Evolutionary conservation across 2,113 vertebrate genomes (phyloP).

Genomic region (Suncus etruscus): DNA sequence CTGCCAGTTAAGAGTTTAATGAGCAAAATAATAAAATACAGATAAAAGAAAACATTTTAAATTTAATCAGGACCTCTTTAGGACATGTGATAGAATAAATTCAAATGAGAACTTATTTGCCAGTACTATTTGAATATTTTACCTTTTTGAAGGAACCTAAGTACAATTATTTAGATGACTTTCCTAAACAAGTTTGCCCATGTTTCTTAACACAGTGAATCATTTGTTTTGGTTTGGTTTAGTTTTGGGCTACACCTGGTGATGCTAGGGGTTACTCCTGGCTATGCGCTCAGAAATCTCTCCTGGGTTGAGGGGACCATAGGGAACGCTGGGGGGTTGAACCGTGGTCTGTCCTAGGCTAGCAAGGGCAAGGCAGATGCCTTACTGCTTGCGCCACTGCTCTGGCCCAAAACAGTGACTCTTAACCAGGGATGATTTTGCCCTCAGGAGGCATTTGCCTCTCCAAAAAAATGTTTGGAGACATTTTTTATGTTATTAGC

Average conservation of each 20-base stretch:
- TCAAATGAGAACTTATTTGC: constrained; percentile 18
- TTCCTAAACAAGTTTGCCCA: constrained; percentile 25
- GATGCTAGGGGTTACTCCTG: no score
- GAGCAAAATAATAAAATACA: not conserved
- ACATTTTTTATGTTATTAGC: not conserved
- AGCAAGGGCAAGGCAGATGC: no score
- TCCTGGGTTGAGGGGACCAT: no score
- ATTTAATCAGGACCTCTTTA: constrained; percentile 17
- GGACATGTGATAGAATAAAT: not conserved
- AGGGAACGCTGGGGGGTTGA: no score
- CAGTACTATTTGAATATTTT: constrained; percentile 13
- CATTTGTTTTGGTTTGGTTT: no score
- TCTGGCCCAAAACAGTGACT: not conserved
- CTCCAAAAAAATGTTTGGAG: not conserved
- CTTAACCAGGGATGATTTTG: not conserved
- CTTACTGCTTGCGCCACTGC: no score
- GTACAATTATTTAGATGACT: not conserved
- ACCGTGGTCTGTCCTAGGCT: no score
- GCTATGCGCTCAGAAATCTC: no score
- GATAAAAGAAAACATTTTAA: not conserved
- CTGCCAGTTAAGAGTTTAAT: no score
- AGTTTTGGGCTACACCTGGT: no score
- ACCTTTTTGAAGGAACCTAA: not conserved
- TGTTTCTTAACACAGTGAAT: not conserved
- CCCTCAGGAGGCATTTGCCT: not conserved